Base-by-base conservation (phyloP, 2,888 invertebrate species). In the Petrolisthes cinctipes region DNA sequence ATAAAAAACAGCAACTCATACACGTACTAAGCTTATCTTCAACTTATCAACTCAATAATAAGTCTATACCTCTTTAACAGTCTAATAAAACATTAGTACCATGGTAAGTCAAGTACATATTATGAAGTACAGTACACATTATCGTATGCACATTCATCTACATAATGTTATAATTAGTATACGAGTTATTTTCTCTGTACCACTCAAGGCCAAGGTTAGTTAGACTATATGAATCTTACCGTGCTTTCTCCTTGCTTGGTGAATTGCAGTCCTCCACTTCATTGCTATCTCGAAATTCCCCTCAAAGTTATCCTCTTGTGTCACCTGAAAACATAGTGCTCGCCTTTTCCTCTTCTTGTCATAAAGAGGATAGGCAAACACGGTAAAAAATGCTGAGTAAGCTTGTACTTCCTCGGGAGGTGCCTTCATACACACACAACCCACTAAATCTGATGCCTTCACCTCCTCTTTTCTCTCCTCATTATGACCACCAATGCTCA, bases 341-440 rank as follows among this genome's bases (percentile, higher is more conserved):
- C 61, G 5, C 23, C 84, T 80, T 17, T 17, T 84, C 66, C 87
- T 88, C 68, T 82, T 82, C n/a, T 75, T 84, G 4, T n/a, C 56
- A 3, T 53, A 23, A 51, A 88, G 56, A 4, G 87, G 87, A 61
- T 88, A 88, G n/a, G 87, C 83, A 75, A 71, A 84, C 5, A 88
- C 14, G 53, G 87, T 88, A 53, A 88, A 84, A 66, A 76, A 88
- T 6, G 87, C 87, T 14, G 80, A 51, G 51, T 81, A 81, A 17
- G 54, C 71, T 37, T 79, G 79, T 20, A 71, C 53, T 23, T 88
- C 84, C 54, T 82, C 23, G 5, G 56, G 54, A 3, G 76, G 82
- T n/a, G 82, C 68, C 61, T 82, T 75, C 86, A 83, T 82, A 14
- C 86, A 86, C 37, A 83, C 23, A 78, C 86, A 86, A 9, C 86